phyloP scores from a whole-genome alignment of 2,888 invertebrate genomes.

The Campoplex capitator region DNA sequence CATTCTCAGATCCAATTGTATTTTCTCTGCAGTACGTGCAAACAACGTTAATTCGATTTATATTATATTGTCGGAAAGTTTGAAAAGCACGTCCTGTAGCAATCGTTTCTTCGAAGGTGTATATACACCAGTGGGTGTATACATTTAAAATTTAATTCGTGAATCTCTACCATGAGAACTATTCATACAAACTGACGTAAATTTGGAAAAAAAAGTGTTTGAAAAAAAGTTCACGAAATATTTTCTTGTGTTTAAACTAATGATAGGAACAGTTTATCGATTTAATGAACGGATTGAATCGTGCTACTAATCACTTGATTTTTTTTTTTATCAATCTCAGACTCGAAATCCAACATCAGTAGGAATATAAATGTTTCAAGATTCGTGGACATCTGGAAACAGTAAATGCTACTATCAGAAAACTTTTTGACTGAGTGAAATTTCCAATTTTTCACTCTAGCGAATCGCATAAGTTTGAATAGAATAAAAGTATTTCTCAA shows the following conservation, averaged over 20 bases:
- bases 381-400: too few species aligned
- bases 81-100: slow-evolving; percentile 28
- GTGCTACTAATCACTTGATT: not conserved
- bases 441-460: not conserved
- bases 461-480: not conserved
- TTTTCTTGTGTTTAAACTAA: not conserved
- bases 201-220: not conserved
- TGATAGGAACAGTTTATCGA: not conserved
- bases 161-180: not conserved
- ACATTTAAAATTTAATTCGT: not conserved
- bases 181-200: not conserved
- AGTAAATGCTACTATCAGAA: not conserved
- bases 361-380: not conserved
- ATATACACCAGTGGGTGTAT: not conserved
- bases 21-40: slow-evolving; percentile 2
- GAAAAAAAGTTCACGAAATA: not conserved
- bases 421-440: not conserved
- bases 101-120: not conserved
- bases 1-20: slow-evolving; percentile 15
- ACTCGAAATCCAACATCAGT: not conserved
- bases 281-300: not conserved
- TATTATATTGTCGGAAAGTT: slow-evolving; percentile 27
- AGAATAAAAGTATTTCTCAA: not conserved
- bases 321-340: not conserved
- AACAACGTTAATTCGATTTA: slow-evolving; percentile 14